Base-by-base conservation (phyloP, 2,113 vertebrate species). In the Aspiorhynchus laticeps region DNA sequence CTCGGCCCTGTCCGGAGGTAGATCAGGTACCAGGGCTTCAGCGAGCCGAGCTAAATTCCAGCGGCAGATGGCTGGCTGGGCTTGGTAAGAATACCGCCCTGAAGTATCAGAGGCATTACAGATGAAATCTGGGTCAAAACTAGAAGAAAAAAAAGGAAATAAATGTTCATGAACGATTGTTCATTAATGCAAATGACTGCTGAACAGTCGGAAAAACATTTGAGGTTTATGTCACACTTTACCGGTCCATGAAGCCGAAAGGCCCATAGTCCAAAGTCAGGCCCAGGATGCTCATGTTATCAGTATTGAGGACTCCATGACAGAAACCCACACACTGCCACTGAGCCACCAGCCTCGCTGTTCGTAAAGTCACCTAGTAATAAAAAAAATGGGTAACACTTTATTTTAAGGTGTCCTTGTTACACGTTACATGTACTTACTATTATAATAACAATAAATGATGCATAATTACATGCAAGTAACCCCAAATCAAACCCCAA, bases 241-340 rank as follows among this genome's bases (percentile, higher is more conserved):
- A 98, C 98, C 98, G 97, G 94, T 99, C 98, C 95, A 99, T 96
- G 85, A 99, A 99, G 41, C 98, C 97, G 8, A 96, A 99, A 31
- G 98, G 98, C 86, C 98, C 98, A 0, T 99, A 99, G 93, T 99
- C 98, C 46, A 99, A 93, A 8, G 98, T 98, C 0, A 99, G 93
- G 48, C 98, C 98, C 89, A 98, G 88, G 7, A 99, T 96, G 88
- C 98, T 99, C 98, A 99, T 99, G 87, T 99, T 99, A 89, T 99
- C 98, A 0, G 98, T 99, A 89, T 99, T 99, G 86, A 99, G 96
- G 85, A 99, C 98, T 0, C 98, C 98, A 0, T 99, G 98, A 92
- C 98, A 99, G 89, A 99, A 99, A 41, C 98, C 98, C 5, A 98
- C 96, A 87, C 98, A 98, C 87, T 99, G 98, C 98, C 98, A 99